phyloP scores from a whole-genome alignment of 2,113 vertebrate genomes.

The Petaurus breviceps region DNA sequence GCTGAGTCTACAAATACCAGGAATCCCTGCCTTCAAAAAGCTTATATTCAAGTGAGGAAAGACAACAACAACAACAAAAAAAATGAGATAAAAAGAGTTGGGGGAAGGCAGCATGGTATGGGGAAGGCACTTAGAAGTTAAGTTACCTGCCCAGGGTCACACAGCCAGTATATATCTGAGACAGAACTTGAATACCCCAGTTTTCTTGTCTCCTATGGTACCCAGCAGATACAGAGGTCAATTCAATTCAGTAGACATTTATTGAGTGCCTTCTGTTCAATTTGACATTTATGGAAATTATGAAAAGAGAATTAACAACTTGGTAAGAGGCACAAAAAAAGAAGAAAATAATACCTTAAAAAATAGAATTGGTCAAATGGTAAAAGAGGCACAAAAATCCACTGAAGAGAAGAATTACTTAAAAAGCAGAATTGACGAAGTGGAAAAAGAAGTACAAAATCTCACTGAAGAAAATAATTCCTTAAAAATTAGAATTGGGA shows the following conservation, averaged over 20 bases:
- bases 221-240: neutral
- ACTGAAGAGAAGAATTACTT: too few species aligned
- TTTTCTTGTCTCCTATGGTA: neutral
- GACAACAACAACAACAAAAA: neutral
- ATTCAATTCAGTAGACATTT: neutral
- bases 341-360: too few species aligned
- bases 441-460: too few species aligned
- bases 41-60: neutral
- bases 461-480: too few species aligned
- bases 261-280: neutral
- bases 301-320: too few species aligned
- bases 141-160: neutral
- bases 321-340: too few species aligned
- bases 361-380: too few species aligned
- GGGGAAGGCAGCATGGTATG: neutral
- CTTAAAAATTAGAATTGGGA: too few species aligned
- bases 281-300: neutral
- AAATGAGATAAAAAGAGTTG: neutral
- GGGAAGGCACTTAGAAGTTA: neutral
- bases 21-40: too few species aligned
- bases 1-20: too few species aligned
- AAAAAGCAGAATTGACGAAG: too few species aligned
- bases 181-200: neutral
- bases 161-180: neutral
- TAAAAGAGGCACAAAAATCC: too few species aligned